Evolutionary conservation across 92 coral and sea anemone genomes (phyloP).

Genomic region (Umimayanthus chanpuru): DNA sequence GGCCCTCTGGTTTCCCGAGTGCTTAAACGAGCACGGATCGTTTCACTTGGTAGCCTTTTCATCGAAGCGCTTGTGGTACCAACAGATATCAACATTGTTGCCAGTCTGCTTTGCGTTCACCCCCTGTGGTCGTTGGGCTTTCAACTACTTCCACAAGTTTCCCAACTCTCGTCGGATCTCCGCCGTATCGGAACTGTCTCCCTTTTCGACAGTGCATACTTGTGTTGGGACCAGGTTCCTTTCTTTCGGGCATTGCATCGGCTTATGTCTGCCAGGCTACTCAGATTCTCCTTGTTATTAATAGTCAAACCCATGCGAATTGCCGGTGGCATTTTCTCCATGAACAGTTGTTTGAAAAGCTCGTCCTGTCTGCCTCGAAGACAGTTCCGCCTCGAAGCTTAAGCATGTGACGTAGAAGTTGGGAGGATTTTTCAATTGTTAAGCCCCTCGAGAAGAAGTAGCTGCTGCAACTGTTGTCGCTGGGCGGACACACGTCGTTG

Average conservation of each 20-base stretch:
- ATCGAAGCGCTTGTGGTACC: too few relatives aligned
- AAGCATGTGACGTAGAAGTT: slow-evolving; percentile 44
- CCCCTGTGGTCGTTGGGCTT: too few relatives aligned
- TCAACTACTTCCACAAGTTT: too few relatives aligned
- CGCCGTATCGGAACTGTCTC: not conserved
- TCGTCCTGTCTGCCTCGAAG: too few relatives aligned
- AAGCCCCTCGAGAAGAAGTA: too few relatives aligned
- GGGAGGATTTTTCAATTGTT: slow-evolving; percentile 27
- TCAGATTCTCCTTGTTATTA: not conserved
- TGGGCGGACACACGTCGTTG: slow-evolving; percentile 39
- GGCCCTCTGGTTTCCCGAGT: slow-evolving; percentile 45
- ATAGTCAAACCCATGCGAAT: too few relatives aligned
- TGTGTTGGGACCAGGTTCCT: slow-evolving; percentile 28
- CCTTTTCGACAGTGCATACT: not conserved
- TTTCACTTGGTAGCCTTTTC: too few relatives aligned
- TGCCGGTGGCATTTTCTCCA: too few relatives aligned
- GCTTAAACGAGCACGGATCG: too few relatives aligned
- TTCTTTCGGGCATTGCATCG: slow-evolving; percentile 63
- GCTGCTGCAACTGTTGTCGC: slow-evolving; percentile 54
- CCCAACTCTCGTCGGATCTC: slow-evolving; percentile 20
- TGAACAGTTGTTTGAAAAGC: too few relatives aligned
- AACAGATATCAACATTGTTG: too few relatives aligned
- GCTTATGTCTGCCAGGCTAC: slow-evolving; percentile 55
- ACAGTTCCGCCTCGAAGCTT: not conserved
- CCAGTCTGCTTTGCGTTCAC: too few relatives aligned